These are phyloP conservation scores for Pinctada fucata DNA, from an alignment of 2,888 invertebrate species.

Conservation along the genomic window DNA sequence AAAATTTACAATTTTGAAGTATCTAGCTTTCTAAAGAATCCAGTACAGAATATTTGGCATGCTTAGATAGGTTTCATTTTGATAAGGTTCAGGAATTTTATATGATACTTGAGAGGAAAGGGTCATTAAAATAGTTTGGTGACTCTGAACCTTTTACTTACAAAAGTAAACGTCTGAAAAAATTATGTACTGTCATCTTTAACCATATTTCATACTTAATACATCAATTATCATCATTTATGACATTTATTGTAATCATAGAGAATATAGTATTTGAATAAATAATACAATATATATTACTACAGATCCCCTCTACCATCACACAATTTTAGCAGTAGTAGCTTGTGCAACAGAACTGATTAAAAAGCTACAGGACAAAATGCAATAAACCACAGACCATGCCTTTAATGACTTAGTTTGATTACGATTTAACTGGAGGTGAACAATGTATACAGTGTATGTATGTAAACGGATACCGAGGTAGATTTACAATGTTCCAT, in stretches of 20 bases:
- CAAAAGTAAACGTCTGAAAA: conserved; percentile 17
- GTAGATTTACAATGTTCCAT: too few relatives aligned
- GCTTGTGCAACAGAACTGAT: not conserved
- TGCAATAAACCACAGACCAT: not conserved
- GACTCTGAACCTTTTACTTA: conserved; percentile 4
- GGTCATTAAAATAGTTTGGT: too few relatives aligned
- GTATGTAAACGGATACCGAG: not conserved
- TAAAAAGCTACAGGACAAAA: not conserved
- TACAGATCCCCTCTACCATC: not conserved
- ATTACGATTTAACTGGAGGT: not conserved
- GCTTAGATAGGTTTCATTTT: not conserved
- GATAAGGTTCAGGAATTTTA: not conserved
- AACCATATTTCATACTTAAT: not conserved
- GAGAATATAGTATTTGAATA: too few relatives aligned
- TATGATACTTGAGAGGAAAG: not conserved
- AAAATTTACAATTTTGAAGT: too few relatives aligned
- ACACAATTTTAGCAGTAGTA: not conserved
- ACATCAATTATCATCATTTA: not conserved
- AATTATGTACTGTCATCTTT: not conserved
- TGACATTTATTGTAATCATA: too few relatives aligned
- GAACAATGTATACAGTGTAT: not conserved
- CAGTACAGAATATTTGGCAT: too few relatives aligned
- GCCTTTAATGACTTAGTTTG: not conserved
- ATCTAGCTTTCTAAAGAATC: too few relatives aligned
- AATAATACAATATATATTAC: not conserved